Percentiles rank a stretch among this genome's conserved stretches.
These are phyloP conservation scores for Lucinisca nassula DNA, from an alignment of 2,888 invertebrate species.

Conservation along the genomic window DNA sequence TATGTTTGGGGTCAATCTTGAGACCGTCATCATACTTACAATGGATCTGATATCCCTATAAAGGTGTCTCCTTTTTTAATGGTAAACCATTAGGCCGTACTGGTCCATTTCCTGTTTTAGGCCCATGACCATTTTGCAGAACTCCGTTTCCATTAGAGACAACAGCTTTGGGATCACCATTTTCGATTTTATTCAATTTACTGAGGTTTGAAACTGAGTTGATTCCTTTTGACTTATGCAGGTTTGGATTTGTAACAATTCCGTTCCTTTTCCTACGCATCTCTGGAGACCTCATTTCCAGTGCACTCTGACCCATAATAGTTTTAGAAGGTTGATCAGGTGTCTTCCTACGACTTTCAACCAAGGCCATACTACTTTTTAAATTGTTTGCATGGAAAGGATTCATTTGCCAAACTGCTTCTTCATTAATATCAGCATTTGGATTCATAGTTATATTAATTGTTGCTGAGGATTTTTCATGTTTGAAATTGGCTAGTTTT, in stretches of 20 bases:
- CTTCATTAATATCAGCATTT: constrained; percentile 83
- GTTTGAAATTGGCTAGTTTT: constrained; percentile 76
- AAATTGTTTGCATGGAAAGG: constrained; percentile 77
- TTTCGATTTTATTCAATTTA: constrained; percentile 58
- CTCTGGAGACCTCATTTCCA: constrained; percentile 86
- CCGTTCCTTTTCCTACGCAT: constrained; percentile 87
- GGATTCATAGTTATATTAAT: constrained; percentile 85
- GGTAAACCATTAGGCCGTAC: constrained; percentile 92
- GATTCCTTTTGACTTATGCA: constrained; percentile 77
- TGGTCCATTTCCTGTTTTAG: constrained; percentile 46
- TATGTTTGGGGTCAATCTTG: no score
- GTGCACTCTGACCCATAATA: constrained; percentile 80
- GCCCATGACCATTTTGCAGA: constrained; percentile 46
- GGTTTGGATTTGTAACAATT: constrained; percentile 88
- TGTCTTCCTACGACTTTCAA: constrained; percentile 70
- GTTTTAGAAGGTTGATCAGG: constrained; percentile 74
- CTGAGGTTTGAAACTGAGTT: constrained; percentile 66
- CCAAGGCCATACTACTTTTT: constrained; percentile 71
- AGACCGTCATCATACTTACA: no score
- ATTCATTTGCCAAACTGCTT: constrained; percentile 85
- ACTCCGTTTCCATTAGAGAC: constrained; percentile 20
- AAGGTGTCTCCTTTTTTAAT: constrained; percentile 95
- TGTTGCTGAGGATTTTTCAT: constrained; percentile 80
- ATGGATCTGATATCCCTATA: constrained; percentile 85
- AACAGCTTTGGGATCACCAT: constrained; percentile 46